These are phyloP conservation scores for Notolepis coatsorum DNA, from an alignment of 2,797 vertebrate genomes.

Conservation along the genomic window DNA sequence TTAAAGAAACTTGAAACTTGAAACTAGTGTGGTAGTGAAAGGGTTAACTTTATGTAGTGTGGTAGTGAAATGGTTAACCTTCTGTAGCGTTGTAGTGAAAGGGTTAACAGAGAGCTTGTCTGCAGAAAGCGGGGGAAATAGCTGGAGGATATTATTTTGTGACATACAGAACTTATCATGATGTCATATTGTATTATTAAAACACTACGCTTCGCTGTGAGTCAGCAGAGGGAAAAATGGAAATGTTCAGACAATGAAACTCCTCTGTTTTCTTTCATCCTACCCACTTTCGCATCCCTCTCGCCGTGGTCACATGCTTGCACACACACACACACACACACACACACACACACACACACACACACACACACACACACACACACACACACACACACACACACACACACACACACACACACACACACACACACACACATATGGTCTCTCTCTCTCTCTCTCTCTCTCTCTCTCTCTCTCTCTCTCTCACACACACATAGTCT, in stretches of 20 bases:
- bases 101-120: constrained; percentile 11
- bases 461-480: too few species aligned
- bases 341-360: neutral
- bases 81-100: constrained; percentile 20
- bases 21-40: too few species aligned
- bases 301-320: neutral
- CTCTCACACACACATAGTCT: too few species aligned
- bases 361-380: neutral
- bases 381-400: neutral
- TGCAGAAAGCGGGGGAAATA: neutral
- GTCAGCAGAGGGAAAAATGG: constrained; percentile 30
- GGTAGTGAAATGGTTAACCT: too few species aligned
- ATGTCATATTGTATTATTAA: constrained; percentile 7
- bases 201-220: constrained; percentile 18
- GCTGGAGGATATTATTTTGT: constrained; percentile 9
- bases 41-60: too few species aligned
- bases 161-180: too few species aligned
- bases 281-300: too few species aligned
- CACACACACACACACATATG: neutral
- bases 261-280: constrained; percentile 2
- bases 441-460: too few species aligned
- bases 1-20: too few species aligned
- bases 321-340: neutral
- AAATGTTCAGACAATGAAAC: constrained; percentile 26
- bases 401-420: neutral